Conservation (phyloP, 1,140 invertebrate species). For the Macrostomum lignano region DNA sequence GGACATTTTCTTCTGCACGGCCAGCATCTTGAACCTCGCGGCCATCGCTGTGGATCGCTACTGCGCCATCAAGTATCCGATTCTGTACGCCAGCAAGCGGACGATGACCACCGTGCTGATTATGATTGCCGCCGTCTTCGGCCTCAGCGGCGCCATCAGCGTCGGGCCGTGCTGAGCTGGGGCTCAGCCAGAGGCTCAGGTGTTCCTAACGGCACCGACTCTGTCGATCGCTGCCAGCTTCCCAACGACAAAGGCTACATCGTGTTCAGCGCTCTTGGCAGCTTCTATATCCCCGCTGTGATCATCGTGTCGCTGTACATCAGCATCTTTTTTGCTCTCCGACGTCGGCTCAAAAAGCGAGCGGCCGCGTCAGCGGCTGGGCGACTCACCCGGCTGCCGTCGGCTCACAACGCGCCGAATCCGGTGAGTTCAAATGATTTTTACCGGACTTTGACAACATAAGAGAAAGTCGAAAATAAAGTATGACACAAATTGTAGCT, state of each 20-base stretch:
- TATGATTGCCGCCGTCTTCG: slow-evolving; percentile 61
- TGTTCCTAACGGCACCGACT: too few relatives aligned
- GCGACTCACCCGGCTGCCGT: too few relatives aligned
- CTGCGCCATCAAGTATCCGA: slow-evolving; percentile 25
- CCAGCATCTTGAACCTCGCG: slow-evolving; percentile 27
- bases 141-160: too few relatives aligned
- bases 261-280: slow-evolving; percentile 60
- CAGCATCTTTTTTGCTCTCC: slow-evolving; percentile 59
- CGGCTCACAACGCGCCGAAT: too few relatives aligned
- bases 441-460: too few relatives aligned
- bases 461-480: too few relatives aligned
- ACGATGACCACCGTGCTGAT: slow-evolving; percentile 53
- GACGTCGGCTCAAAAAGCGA: slow-evolving; percentile 47
- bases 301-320: slow-evolving; percentile 83
- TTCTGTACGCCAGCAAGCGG: slow-evolving; percentile 59
- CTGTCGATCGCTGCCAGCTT: slow-evolving; percentile 15
- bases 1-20: slow-evolving; percentile 27
- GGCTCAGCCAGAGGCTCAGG: too few relatives aligned
- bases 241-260: slow-evolving; percentile 46
- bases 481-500: too few relatives aligned
- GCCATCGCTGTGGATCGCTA: slow-evolving; percentile 29
- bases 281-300: slow-evolving; percentile 75
- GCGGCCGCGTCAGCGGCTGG: too few relatives aligned
- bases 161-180: too few relatives aligned
- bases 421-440: too few relatives aligned